These are phyloP conservation scores for Oceanodroma leucorhoa DNA, from an alignment of 2,797 vertebrate genomes.

Conservation along the genomic window DNA sequence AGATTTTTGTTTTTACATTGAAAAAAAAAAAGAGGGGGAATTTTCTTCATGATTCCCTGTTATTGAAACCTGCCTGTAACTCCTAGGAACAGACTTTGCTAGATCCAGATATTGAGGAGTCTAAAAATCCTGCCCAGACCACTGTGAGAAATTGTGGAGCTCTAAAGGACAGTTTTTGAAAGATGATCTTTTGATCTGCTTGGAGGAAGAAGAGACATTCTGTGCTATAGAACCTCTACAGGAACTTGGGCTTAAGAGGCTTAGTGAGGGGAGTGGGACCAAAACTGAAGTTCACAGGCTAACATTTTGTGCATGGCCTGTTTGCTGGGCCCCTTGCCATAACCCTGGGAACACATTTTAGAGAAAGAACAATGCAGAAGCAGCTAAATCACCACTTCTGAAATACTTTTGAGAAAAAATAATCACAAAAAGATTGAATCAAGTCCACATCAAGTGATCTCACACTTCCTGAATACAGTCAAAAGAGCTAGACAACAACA, in stretches of 20 bases:
- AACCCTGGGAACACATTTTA: background rate
- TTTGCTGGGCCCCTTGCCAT: background rate
- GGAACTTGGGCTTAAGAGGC: background rate
- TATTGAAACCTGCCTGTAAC: background rate
- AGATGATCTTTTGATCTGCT: background rate
- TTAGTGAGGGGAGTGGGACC: background rate
- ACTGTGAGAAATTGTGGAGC: background rate
- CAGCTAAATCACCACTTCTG: background rate
- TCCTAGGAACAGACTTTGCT: background rate
- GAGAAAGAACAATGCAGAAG: background rate
- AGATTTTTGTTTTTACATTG: background rate
- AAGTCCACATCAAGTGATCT: background rate
- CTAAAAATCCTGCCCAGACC: background rate
- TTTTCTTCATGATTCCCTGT: background rate
- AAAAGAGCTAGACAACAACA: background rate
- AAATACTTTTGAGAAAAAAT: background rate
- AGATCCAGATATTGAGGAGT: background rate
- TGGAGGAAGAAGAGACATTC: background rate
- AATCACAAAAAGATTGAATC: background rate
- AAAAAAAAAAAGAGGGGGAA: accelerated
- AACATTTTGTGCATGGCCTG: background rate
- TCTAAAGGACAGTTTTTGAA: background rate
- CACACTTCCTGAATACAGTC: background rate
- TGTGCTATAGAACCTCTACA: background rate
- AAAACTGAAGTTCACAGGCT: background rate